Evolutionary conservation across 2,888 invertebrate species (phyloP), one percentile per base, ranked within the genome.

Genomic region (Calameuta idolon): DNA sequence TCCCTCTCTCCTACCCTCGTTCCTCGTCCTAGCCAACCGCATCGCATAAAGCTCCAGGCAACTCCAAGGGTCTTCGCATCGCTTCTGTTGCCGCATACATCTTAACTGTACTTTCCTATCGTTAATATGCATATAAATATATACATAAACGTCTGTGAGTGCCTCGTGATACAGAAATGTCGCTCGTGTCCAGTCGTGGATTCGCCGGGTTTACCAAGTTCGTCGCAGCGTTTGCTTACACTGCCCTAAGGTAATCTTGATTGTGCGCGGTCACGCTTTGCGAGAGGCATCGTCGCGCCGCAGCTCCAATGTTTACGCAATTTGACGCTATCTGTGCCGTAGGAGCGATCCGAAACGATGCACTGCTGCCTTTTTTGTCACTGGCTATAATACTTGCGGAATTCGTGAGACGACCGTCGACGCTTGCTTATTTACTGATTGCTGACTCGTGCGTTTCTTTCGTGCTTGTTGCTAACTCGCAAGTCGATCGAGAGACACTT

Each of bases 241-340:
- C 31, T 15, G 30, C 78, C 77, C 73, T 79, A 79, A 82, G 77
- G 75, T 82, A 81, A 83, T 84, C 79, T 76, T 75, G 69, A 79
- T 84, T 83, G 79, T 79, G 80, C 77, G 76, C 77, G 81, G 79
- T 79, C 83, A 80, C 71, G 83, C 79, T 81, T 81, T 79, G 78
- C 68, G 71, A 1, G 55, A 55, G 23, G 55, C 55, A 23, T 23
- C 55, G 55, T 23, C 55, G 9, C 55, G 23, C 9, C 23, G 2
- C 55, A 55, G 23, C 23, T 55, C 33, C 33, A 15, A 23, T 23
- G 55, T 2, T 55, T 23, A 55, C 55, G 55, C 15, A 55, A 55
- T 55, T 55, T 5, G 23, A 55, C 23, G 55, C 15, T 55, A 55
- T 55, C 55, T 23, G 55, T 55, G 55, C 55, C 55, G 23, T 23